Percentiles rank a stretch among this genome's conserved stretches.
Evolutionary conservation across 1,140 invertebrate genomes (phyloP).

Genomic region (Lanistes nyassanus): DNA sequence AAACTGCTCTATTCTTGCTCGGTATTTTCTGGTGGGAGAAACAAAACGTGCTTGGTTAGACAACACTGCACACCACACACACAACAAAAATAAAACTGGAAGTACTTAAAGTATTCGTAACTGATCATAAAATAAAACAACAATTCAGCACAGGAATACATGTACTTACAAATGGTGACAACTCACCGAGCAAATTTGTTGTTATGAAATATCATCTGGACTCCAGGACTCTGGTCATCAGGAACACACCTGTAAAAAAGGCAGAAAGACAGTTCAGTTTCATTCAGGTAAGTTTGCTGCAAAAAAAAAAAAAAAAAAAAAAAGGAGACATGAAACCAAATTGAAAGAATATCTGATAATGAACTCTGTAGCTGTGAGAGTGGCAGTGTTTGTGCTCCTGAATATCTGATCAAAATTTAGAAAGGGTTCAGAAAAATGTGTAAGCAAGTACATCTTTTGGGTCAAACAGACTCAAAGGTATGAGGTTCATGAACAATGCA

Average conservation of each 20-base stretch:
- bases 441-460: no score
- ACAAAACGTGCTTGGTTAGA: not conserved
- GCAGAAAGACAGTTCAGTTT: constrained; percentile 5
- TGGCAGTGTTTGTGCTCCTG: no score
- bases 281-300: not conserved
- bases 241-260: constrained; percentile 48
- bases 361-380: no score
- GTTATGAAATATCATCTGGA: constrained; percentile 59
- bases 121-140: not conserved
- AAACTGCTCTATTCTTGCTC: constrained; percentile 53
- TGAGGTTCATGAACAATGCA: no score
- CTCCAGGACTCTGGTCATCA: constrained; percentile 51
- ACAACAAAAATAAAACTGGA: not conserved
- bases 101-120: not conserved
- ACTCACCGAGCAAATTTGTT: constrained; percentile 55
- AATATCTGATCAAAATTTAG: no score
- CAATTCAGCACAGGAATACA: not conserved
- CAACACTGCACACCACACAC: not conserved
- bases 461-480: no score
- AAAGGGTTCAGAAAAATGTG: no score
- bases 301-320: constrained; percentile 1
- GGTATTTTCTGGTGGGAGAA: constrained; percentile 44
- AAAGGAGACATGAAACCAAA: no score
- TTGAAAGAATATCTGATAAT: no score
- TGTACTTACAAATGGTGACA: not conserved